Percentiles rank a stretch among this genome's conserved stretches.
Evolutionary conservation across 2,113 vertebrate species (phyloP).

Genomic region (Microtus pennsylvanicus): DNA sequence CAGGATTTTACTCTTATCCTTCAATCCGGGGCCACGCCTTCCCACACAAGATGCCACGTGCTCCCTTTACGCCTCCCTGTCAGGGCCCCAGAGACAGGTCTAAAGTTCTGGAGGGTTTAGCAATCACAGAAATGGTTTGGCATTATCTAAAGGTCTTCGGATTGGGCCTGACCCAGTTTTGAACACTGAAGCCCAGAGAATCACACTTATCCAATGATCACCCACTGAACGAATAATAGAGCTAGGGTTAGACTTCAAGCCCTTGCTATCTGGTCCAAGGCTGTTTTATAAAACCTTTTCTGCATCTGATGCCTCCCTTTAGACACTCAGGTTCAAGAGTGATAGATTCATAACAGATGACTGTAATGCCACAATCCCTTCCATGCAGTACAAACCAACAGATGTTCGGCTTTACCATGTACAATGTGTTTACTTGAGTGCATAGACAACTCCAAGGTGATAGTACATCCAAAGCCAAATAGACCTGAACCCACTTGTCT

Average conservation of each 20-base stretch:
- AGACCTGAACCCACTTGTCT: background rate
- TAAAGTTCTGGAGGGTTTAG: background rate
- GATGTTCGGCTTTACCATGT: accelerated
- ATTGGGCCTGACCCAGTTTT: background rate
- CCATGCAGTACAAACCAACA: accelerated
- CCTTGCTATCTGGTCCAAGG: background rate
- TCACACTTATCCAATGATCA: background rate
- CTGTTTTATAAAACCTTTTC: too few relatives aligned
- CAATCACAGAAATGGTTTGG: background rate
- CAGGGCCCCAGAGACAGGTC: background rate
- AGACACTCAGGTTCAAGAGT: accelerated
- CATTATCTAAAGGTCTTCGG: background rate
- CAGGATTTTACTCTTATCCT: background rate
- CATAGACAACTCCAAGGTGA: background rate
- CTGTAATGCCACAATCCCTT: background rate
- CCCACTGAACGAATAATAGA: background rate
- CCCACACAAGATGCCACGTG: background rate
- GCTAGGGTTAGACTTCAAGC: too few relatives aligned
- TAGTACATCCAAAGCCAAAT: background rate
- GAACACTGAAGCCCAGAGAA: background rate
- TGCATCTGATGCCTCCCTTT: too few relatives aligned
- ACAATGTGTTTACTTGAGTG: accelerated
- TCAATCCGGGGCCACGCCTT: background rate
- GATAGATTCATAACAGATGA: accelerated
- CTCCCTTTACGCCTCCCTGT: background rate